Percentiles rank a stretch among this genome's conserved stretches.
Evolutionary conservation across 2,113 vertebrate species (phyloP).

Genomic region (Calidris pugnax): DNA sequence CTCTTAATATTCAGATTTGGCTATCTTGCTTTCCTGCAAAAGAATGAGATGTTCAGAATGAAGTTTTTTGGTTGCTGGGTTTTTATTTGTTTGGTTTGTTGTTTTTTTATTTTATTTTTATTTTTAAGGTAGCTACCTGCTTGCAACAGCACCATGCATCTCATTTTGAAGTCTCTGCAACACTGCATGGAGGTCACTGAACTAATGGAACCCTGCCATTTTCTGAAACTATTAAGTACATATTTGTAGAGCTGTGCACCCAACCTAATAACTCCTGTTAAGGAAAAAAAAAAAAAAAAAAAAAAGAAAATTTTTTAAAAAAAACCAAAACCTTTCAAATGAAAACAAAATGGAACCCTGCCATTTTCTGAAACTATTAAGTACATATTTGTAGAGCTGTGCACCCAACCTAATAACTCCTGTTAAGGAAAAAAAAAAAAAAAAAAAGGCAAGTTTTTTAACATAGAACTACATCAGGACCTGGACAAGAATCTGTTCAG

Average conservation of each 20-base stretch:
- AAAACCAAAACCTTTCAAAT: too few species aligned
- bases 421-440: not conserved
- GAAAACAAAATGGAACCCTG: not conserved
- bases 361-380: not conserved
- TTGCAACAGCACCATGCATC: not conserved
- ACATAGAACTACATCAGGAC: not conserved
- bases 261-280: too few species aligned
- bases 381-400: not conserved
- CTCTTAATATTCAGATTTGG: not conserved
- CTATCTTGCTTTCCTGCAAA: not conserved
- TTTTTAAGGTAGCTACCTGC: not conserved
- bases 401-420: too few species aligned
- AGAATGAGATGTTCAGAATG: not conserved
- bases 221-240: not conserved
- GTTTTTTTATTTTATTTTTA: not conserved
- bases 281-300: too few species aligned
- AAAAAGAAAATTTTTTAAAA: too few species aligned
- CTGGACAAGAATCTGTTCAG: not conserved
- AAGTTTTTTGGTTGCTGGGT: accelerated
- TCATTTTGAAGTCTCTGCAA: not conserved
- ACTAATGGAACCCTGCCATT: not conserved
- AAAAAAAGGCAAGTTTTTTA: not conserved
- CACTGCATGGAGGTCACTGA: not conserved
- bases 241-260: accelerated
- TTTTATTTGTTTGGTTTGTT: not conserved